Base-by-base conservation (phyloP, 1,140 invertebrate genomes). In the Anastrepha obliqua region DNA sequence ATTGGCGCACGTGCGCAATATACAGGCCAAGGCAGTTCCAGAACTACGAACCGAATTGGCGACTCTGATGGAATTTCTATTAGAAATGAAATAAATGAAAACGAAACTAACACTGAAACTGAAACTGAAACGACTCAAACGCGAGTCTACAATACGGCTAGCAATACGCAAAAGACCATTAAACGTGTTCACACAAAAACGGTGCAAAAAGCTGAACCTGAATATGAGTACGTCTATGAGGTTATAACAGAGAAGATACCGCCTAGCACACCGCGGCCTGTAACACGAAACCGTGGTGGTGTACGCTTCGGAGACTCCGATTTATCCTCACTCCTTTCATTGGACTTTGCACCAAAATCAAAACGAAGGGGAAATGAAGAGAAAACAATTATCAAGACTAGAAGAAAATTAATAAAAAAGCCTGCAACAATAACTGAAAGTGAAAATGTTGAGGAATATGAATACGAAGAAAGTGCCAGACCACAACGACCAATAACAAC, bases 161-260 rank as follows among this genome's bases (percentile, higher is more conserved):
- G 3, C 1, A 90, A 89, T n/a, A 47, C 20, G 17, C 88, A 89
- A 6, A 92, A 92, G 39, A 89, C 89, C 2, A 88, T 92, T 0
- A 91, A 91, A 67, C 90, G 90, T 7, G 87, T 91, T 0, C 90
- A 90, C 13, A 92, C 89, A 0, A 92, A 92, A 62, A 91, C 89
- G 1, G 65, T 92, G 4, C 81, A 91, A 17, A 89, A 91, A 87
- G 90, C 89, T 44, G 91, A 90, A 0, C 89, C 89, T 0, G 91
- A 92, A 11, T 93, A 92, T 58, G 92, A 92, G 86, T 90, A 92
- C 51, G 70, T 91, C 3, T 89, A 90, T 8, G 90, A 91, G n/a
- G 90, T 90, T 47, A 51, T 89, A 0, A 91, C 65, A 9, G 88
- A 90, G 11, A 89, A 90, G 15, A 51, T 86, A 2, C 44, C 47